phyloP scores from a whole-genome alignment of 2,888 invertebrate species.

The Eupithecia pulchellata region DNA sequence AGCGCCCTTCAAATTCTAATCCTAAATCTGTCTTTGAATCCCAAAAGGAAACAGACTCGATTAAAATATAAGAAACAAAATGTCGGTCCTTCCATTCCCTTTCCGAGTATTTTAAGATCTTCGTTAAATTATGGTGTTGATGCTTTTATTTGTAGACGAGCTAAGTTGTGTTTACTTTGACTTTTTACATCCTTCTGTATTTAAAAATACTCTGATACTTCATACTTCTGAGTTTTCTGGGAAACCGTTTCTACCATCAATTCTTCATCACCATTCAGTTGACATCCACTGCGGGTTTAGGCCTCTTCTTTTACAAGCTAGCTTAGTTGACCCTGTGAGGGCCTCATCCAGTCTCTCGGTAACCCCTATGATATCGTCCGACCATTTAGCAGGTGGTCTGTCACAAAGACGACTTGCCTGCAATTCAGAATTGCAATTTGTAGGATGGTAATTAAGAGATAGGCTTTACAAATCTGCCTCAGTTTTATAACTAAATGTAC shows the following conservation, averaged over 20 bases:
- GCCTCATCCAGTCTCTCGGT: not conserved
- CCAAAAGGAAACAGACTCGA: constrained; percentile 47
- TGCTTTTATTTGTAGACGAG: constrained; percentile 38
- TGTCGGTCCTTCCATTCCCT: constrained; percentile 54
- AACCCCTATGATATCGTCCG: not conserved
- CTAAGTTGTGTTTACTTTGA: constrained; percentile 22
- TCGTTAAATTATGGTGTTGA: constrained; percentile 41
- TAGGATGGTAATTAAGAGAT: too few relatives aligned
- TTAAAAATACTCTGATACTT: not conserved
- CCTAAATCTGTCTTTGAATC: constrained; percentile 33
- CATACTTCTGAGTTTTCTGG: not conserved
- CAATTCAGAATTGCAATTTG: not conserved
- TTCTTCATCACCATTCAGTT: not conserved
- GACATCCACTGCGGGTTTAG: not conserved
- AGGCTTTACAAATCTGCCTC: too few relatives aligned
- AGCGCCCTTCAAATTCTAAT: constrained; percentile 28
- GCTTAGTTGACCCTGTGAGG: not conserved
- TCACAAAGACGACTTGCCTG: not conserved
- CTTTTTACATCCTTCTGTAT: constrained; percentile 14
- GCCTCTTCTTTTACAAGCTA: not conserved
- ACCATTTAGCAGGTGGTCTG: not conserved
- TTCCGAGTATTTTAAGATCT: constrained; percentile 47
- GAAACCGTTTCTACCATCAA: not conserved
- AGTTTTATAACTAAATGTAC: not conserved
- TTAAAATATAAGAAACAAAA: constrained; percentile 50